Percentiles rank a stretch among this genome's conserved stretches.
phyloP scores from a whole-genome alignment of 2,797 vertebrate species.

The Enoplosus armatus region DNA sequence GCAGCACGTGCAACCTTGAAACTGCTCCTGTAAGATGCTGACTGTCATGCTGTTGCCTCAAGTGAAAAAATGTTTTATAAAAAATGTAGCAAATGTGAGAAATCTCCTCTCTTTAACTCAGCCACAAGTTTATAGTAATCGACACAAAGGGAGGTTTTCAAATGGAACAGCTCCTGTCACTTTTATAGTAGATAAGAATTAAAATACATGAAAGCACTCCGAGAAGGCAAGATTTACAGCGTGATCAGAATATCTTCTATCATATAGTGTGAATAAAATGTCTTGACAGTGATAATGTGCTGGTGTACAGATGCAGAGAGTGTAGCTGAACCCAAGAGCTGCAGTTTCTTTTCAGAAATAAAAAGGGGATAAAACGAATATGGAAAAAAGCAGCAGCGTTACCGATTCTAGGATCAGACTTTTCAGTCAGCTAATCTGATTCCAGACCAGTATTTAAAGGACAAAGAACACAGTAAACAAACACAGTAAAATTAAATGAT shows the following conservation, averaged over 20 bases:
- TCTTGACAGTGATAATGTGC: not conserved
- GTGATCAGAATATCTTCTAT: not conserved
- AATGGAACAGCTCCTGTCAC: not conserved
- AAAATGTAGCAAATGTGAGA: not conserved
- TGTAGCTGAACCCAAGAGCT: constrained; percentile 56
- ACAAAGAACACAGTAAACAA: constrained; percentile 32
- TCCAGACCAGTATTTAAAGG: constrained; percentile 20
- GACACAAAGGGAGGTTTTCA: not conserved
- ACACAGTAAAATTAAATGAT: constrained; percentile 18
- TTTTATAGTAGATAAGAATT: not conserved
- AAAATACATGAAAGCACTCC: not conserved
- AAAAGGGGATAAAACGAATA: constrained; percentile 27
- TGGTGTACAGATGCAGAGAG: not conserved
- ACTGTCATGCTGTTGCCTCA: not conserved
- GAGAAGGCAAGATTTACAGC: not conserved
- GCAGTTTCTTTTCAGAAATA: constrained; percentile 72
- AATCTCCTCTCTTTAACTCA: not conserved
- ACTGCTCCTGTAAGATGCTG: not conserved
- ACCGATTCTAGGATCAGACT: constrained; percentile 33
- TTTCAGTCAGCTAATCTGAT: constrained; percentile 24
- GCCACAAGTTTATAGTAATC: not conserved
- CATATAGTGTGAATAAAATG: not conserved
- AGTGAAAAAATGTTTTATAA: not conserved
- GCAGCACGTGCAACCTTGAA: not conserved
- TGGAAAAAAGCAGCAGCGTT: not conserved